Conservation (phyloP, 2,888 invertebrate species). For the Coelopa pilipes region DNA sequence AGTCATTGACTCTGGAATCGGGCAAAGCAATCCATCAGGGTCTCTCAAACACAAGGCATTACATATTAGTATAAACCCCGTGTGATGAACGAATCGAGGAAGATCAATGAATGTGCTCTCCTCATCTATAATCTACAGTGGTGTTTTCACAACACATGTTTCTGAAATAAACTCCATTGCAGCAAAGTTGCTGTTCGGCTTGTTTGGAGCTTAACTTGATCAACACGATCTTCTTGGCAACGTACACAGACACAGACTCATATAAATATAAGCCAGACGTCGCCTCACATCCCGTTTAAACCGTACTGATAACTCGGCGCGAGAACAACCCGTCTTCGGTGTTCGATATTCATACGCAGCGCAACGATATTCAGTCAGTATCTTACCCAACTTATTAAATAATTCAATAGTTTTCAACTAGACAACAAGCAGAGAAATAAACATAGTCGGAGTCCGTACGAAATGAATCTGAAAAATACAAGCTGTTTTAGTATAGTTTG, state of each 20-base stretch:
- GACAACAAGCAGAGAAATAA: neutral
- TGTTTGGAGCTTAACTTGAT: conserved; percentile 23
- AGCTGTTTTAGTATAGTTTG: neutral
- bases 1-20: conserved; percentile 12
- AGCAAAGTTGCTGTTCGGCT: conserved; percentile 16
- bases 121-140: too few species aligned
- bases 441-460: neutral
- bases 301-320: conserved; percentile 45
- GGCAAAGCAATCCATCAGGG: conserved; percentile 8
- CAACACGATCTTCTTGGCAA: conserved; percentile 26
- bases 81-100: neutral
- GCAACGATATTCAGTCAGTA: neutral
- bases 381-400: neutral
- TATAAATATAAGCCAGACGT: conserved; percentile 16
- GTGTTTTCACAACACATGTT: neutral
- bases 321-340: conserved; percentile 42
- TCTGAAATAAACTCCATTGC: too few species aligned
- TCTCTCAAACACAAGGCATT: conserved; percentile 18
- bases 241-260: neutral
- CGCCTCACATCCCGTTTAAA: conserved; percentile 48
- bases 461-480: conserved; percentile 19
- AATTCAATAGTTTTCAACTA: neutral
- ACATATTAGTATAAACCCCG: neutral
- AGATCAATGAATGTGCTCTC: neutral
- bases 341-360: conserved; percentile 4